Base-by-base conservation (phyloP, 2,888 invertebrate species). In the Thalpophila matura region DNA sequence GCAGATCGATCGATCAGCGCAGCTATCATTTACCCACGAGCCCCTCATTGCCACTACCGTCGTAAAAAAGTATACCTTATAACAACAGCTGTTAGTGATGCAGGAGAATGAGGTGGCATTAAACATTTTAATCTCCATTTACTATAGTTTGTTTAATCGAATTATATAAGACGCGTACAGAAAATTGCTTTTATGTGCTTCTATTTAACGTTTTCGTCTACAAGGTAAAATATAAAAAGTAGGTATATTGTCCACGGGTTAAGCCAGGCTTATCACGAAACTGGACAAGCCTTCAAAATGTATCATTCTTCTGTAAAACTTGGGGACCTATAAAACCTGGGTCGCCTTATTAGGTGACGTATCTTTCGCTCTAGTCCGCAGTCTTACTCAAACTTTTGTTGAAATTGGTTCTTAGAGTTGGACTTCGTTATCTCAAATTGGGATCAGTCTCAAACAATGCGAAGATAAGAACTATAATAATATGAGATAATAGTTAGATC, bases 291-390 rank as follows among this genome's bases (percentile, higher is more conserved):
- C 14, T 24, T 1, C 4, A 29, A 24, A 35, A 68, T 68, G 58
- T 46, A 68, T 68, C 58, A 63, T 58, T 42, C 24, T 24, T 35
- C 24, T 33, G 69, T 50, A 24, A 69, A 14, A 35, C 33, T 14
- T 38, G n/a, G 47, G 12, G 55, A 0, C 27, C 22, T 18, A n/a
- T 49, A 24, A 22, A 63, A 43, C 27, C 33, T 51, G 29, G 37
- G 27, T 27, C 27, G 22, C 14, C 18, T 22, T 61, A 31, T 29
- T 42, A 58, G 18, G 35, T 24, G 24, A 10, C 4, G 24, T 42
- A 42, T 45, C 33, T 42, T 40, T 20, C 29, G 5, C 14, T 4
- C 40, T 29, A 68, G 59, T 47, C 14, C 29, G 14, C 24, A 40
- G 18, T 59, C 18, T 49, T 49, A 37, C 12, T 24, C 6, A 29